Evolutionary conservation across 2,113 vertebrate genomes (phyloP), one percentile per base, ranked within the genome.

Genomic region (Aspidoscelis tigris): DNA sequence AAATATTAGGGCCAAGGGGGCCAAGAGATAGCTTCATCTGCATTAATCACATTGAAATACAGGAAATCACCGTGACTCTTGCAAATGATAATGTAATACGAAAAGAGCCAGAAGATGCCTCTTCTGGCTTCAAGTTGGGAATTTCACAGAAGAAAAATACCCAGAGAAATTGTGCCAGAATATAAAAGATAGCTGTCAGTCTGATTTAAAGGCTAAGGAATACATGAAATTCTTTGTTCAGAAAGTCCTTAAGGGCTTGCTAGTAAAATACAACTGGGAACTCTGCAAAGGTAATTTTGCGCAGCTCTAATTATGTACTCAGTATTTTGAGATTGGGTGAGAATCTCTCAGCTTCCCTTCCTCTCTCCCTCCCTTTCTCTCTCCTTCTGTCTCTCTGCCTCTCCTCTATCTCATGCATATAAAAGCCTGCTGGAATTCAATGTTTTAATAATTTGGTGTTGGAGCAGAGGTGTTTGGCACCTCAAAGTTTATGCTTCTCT

Each of bases 291-390:
- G 68, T 88, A 89, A 88, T 93, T 91, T 88, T 89, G 76, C 77
- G 16, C 4, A 4, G 39, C 78, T 91, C 88, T 91, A 92, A 92
- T 95, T 93, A 88, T 76, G 75, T 73, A 71, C 66, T 90, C 86
- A 79, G 41, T 80, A 44, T n/a, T 86, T 65, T 41, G 21, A 83
- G 44, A 61, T 74, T 82, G 83, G 41, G 78, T 87, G 78, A 41
- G 77, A 39, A 65, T 78, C 53, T 76, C 81, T 43, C 18, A 24
- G 39, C 1, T 4, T 2, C 5, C 70, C 58, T 61, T 16, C 18
- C 18, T 61, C 14, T 4, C 11, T 61, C 18, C 58, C 18, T 61
- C 58, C 58, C 58, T 2, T 16, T 2, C 58, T 61, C 58, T 61
- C 47, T 50, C 18, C 18, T 18, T 18, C 11, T 61, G 4, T 18